Conservation (phyloP, 2,113 vertebrate genomes). For the Mixornis gularis region DNA sequence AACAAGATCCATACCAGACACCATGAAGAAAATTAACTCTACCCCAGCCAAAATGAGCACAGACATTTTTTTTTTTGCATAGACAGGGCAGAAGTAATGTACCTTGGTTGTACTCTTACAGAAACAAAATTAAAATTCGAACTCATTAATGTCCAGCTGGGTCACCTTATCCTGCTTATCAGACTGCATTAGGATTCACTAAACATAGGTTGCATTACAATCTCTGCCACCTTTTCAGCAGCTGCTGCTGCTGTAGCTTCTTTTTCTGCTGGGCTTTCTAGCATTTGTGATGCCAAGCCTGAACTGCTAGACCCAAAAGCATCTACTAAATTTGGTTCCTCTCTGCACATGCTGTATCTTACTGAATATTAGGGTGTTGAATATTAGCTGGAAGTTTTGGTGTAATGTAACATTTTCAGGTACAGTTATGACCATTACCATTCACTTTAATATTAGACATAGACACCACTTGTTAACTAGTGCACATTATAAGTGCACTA, state of each 20-base stretch:
- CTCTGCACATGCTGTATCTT: not conserved
- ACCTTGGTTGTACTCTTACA: not conserved
- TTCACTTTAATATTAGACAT: not conserved
- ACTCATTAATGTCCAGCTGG: not conserved
- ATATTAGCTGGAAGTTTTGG: not conserved
- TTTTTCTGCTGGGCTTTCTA: not conserved
- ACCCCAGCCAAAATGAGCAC: not conserved
- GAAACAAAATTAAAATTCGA: not conserved
- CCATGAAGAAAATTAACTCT: not conserved
- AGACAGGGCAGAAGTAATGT: not conserved
- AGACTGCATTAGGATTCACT: not conserved
- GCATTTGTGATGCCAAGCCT: not conserved
- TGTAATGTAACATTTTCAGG: not conserved
- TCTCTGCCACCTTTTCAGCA: not conserved
- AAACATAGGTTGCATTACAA: not conserved
- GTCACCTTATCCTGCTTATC: not conserved
- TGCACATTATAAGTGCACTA: not conserved
- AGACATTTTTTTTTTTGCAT: not conserved
- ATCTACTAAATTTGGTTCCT: not conserved
- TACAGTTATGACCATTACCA: not conserved
- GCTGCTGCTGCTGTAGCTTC: not conserved
- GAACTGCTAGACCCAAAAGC: not conserved
- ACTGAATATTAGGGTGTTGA: not conserved
- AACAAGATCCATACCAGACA: not conserved
- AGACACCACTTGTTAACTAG: not conserved